Percentiles rank a stretch among this genome's conserved stretches.
phyloP scores from a whole-genome alignment of 2,888 invertebrate species.

The Papilio gigon region DNA sequence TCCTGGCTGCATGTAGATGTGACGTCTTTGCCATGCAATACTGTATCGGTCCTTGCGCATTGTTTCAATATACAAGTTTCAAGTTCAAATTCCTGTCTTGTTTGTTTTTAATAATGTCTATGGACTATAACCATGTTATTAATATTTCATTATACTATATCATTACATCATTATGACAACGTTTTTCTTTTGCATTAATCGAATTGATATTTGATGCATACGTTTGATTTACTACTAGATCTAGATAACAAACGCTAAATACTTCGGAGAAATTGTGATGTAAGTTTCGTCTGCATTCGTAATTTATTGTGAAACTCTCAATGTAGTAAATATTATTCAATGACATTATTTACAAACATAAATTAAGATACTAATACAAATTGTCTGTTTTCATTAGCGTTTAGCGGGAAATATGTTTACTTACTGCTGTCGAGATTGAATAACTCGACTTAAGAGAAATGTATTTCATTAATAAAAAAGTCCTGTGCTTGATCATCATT shows the following conservation, averaged over 20 bases:
- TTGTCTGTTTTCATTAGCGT: neutral
- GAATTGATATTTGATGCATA: neutral
- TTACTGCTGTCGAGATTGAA: too few relatives aligned
- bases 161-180: neutral
- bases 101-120: constrained; percentile 15
- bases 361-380: neutral
- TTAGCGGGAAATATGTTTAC: neutral
- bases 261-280: neutral
- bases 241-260: neutral
- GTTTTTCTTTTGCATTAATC: neutral
- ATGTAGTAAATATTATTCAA: constrained; percentile 4
- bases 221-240: neutral
- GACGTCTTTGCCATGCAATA: neutral
- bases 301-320: neutral
- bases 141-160: too few relatives aligned
- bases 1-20: neutral
- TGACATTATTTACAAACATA: constrained; percentile 3
- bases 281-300: constrained; percentile 1
- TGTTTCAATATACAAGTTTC: neutral
- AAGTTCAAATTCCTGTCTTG: constrained; percentile 3
- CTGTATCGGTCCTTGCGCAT: constrained; percentile 12
- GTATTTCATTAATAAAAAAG: too few relatives aligned
- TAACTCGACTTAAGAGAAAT: too few relatives aligned
- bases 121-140: neutral
- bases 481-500: too few relatives aligned